Base-by-base conservation (phyloP, 2,797 vertebrate species). In the Phyllotis vaccarum region DNA sequence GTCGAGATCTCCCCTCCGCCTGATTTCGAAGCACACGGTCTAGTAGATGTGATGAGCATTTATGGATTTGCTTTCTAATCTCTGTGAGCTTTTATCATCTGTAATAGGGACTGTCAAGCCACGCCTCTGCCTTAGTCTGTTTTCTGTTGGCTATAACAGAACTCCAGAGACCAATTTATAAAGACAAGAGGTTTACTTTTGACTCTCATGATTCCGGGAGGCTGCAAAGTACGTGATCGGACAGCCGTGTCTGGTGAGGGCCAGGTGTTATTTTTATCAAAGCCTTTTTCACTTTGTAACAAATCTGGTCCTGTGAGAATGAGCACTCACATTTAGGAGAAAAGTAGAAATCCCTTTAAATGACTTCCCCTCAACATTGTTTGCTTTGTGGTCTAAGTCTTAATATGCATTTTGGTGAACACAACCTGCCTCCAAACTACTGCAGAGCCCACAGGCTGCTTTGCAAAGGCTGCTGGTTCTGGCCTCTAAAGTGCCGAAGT, bases 121-220 rank as follows among this genome's bases (percentile, higher is more conserved):
- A 43, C 62, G 62, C 46, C 24, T 43, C 49, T 21, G 43, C 24
- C 24, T 37, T 78, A 52, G 34, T n/a, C 68, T 64, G 43, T 78
- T 37, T 64, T 37, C 74, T 89, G 74, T 52, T 79, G 74, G 74
- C 58, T 89, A 37, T 66, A 64, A 37, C 74, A 79, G 34, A 89
- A 66, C 56, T 80, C 60, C 89, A 68, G 75, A 68, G 78, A 70
- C 56, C 49, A 56, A 56, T 80, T 56, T 80, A 80, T 68, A 80
- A 90, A 90, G 46, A 66, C 40, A 54, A 90, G 49, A 80, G 49
- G 60, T 81, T 90, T 90, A 81, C 22, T 70, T 81, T 90, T 34
- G 76, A 22, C n/a, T 81, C 37, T 70, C 5, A 40, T 31, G 46
- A 17, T 37, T 54, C n/a, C 27, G n/a, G 76, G 40, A 43, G 12